Evolutionary conservation across 2,888 invertebrate genomes (phyloP), one percentile per base, ranked within the genome.

Genomic region (Ornithoptera alexandrae): DNA sequence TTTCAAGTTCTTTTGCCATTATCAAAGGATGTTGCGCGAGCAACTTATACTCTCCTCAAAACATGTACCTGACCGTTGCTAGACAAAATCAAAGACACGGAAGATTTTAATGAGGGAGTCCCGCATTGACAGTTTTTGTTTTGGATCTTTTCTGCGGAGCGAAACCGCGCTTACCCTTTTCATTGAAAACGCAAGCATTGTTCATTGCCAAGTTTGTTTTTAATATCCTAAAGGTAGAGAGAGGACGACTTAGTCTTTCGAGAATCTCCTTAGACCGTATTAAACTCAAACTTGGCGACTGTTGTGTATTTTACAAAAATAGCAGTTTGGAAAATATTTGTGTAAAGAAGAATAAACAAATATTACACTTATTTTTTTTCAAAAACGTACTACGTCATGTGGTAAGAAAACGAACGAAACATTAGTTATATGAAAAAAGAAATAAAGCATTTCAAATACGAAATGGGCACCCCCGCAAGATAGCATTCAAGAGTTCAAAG

Each of bases 51-150:
- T 82, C 82, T 80, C 78, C 77, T 76, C 76, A 78, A 81, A 83
- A 83, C 80, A 75, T 72, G 75, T 80, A 80, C 83, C 83, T 85
- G 85, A 87, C 86, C 87, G 82, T 86, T 86, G 87, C 82, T 84
- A 89, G 87, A 86, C 84, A 87, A 87, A 91, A 84, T 88, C 90
- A 91, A 89, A 92, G 86, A 79, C 79, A 84, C 87, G 92, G 92
- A 92, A 92, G 82, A 92, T 89, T 92, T 92, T 92, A 92, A 92
- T 89, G 91, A 92, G 88, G 85, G 80, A 75, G 80, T 62, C 94
- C 39, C 94, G 78, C 84, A 85, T 86, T 86, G 82, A 81, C 81
- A 80, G 81, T 86, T 87, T 87, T 90, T 89, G 87, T 90, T 84
- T 85, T 81, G 79, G 81, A 75, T 80, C 78, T 74, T 79, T 84